Percentiles rank a stretch among this genome's conserved stretches.
Conservation (phyloP, 2,888 invertebrate species). For the Oeneis ivallda region DNA sequence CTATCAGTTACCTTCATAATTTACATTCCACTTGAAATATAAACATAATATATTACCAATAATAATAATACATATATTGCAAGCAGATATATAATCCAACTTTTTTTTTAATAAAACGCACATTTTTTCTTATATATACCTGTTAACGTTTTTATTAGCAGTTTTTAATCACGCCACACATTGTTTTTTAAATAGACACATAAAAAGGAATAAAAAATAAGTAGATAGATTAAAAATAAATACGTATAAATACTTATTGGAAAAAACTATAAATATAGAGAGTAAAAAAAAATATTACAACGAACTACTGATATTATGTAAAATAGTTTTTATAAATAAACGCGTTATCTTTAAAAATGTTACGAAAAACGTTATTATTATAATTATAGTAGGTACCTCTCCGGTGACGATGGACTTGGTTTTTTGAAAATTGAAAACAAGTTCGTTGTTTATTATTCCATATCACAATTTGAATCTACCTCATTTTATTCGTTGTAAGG, state of each 20-base stretch:
- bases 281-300: constrained; percentile 66
- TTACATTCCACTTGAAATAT: constrained; percentile 64
- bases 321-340: constrained; percentile 42
- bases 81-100: constrained; percentile 39
- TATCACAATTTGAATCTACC: constrained; percentile 80
- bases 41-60: constrained; percentile 30
- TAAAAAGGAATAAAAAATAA: constrained; percentile 42
- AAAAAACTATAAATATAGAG: constrained; percentile 43
- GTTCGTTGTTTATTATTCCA: constrained; percentile 67
- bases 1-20: constrained; percentile 64
- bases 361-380: constrained; percentile 23
- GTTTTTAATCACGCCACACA: constrained; percentile 45
- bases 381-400: constrained; percentile 24
- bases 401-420: constrained; percentile 28
- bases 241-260: constrained; percentile 48
- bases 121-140: constrained; percentile 52
- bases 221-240: constrained; percentile 64
- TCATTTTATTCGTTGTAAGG: constrained; percentile 77
- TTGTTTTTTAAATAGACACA: constrained; percentile 52
- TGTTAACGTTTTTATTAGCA: constrained; percentile 52
- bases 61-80: constrained; percentile 40
- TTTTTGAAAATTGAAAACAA: constrained; percentile 34
- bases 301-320: constrained; percentile 69
- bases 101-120: constrained; percentile 50
- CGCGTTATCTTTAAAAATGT: constrained; percentile 31